These are phyloP conservation scores for Hemistola chrysoprasaria DNA, from an alignment of 2,888 invertebrate genomes.

Conservation along the genomic window DNA sequence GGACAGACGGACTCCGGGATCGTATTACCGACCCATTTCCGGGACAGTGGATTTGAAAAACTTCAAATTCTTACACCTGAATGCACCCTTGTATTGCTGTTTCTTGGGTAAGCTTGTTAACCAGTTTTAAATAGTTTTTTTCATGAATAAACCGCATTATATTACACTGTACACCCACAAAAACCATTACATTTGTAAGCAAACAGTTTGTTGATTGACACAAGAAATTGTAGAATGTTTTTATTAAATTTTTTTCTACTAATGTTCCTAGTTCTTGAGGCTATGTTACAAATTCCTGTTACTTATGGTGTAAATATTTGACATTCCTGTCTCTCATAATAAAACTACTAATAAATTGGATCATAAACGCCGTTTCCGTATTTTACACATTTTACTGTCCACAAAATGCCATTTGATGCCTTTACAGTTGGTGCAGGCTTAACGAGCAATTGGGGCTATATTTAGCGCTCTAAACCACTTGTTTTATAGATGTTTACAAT, in stretches of 20 bases:
- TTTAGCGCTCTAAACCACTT: conserved; percentile 36
- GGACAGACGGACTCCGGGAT: conserved; percentile 50
- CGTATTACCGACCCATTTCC: conserved; percentile 65
- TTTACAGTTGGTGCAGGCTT: conserved; percentile 36
- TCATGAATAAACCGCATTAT: too few relatives aligned
- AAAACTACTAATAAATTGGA: conserved; percentile 14
- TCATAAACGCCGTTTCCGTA: conserved; percentile 24
- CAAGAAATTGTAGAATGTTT: conserved; percentile 9
- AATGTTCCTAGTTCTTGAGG: too few relatives aligned
- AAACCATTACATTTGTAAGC: neutral
- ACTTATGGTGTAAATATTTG: too few relatives aligned
- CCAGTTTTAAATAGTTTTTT: conserved; percentile 14
- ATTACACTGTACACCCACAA: too few relatives aligned
- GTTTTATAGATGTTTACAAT: conserved; percentile 50
- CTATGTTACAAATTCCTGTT: too few relatives aligned
- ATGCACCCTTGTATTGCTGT: conserved; percentile 44
- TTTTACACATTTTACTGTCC: conserved; percentile 20
- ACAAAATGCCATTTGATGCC: conserved; percentile 24
- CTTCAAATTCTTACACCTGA: conserved; percentile 64
- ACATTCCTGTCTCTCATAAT: conserved; percentile 10
- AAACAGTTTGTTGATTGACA: conserved; percentile 7
- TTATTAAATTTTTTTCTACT: conserved; percentile 9
- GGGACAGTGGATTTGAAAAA: conserved; percentile 54
- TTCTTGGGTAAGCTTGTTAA: conserved; percentile 50
- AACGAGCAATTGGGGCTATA: conserved; percentile 43